Percentiles rank a stretch among this genome's conserved stretches.
phyloP scores from a whole-genome alignment of 2,888 invertebrate genomes.

The Nebria salina region DNA sequence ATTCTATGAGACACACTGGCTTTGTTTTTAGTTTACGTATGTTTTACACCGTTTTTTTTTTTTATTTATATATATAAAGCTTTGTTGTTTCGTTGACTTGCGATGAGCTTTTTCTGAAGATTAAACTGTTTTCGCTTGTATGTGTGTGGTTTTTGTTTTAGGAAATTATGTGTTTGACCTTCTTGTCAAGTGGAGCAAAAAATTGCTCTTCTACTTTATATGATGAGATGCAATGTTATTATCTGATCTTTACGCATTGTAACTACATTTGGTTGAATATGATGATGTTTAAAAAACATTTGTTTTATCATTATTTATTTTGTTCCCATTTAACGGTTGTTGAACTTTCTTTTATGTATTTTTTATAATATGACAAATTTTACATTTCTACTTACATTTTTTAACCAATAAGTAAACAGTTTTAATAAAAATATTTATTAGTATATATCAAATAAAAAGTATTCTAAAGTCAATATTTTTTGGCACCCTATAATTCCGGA shows the following conservation, averaged over 20 bases:
- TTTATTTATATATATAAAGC: not conserved
- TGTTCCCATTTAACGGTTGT: not conserved
- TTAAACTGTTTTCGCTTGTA: not conserved
- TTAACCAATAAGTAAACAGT: no score
- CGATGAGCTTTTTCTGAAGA: not conserved
- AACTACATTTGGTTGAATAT: not conserved
- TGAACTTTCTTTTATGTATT: not conserved
- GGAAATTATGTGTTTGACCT: conserved; percentile 41
- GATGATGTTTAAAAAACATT: not conserved
- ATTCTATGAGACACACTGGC: not conserved
- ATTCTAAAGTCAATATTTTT: no score
- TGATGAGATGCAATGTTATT: not conserved
- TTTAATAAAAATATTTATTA: no score
- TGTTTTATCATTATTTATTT: not conserved
- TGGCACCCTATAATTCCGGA: no score
- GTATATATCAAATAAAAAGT: no score
- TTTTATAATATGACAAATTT: not conserved
- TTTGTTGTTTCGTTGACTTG: not conserved
- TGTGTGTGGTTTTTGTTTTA: conserved; percentile 10
- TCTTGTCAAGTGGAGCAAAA: conserved; percentile 40
- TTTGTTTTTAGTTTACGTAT: conserved; percentile 17
- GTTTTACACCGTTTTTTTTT: not conserved
- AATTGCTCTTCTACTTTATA: conserved; percentile 19
- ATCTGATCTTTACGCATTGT: conserved; percentile 10
- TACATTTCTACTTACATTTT: no score